Percentiles rank a stretch among this genome's conserved stretches.
Conservation (phyloP, 2,113 vertebrate genomes). For the Gymnarchus niloticus region DNA sequence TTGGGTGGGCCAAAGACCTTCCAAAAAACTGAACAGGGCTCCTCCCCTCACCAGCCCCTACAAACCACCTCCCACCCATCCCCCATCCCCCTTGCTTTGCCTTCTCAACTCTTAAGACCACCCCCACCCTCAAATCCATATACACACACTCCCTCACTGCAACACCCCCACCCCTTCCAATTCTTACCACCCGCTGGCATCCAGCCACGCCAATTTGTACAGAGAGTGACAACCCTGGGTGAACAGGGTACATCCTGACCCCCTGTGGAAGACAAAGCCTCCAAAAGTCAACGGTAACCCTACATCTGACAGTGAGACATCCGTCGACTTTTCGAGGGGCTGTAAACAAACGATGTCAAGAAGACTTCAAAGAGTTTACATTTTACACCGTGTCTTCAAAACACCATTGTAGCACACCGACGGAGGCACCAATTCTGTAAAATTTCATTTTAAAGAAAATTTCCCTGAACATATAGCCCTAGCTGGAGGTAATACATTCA, state of each 20-base stretch:
- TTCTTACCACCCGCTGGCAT: slow-evolving; percentile 45
- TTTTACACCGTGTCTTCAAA: background rate
- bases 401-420: too few species aligned
- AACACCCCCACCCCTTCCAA: slow-evolving; percentile 33
- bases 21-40: slow-evolving; percentile 65
- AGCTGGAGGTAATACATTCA: background rate
- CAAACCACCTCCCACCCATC: slow-evolving; percentile 22
- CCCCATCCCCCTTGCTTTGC: slow-evolving; percentile 20
- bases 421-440: background rate
- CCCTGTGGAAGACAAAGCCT: background rate
- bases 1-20: slow-evolving; percentile 61
- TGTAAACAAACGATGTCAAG: background rate
- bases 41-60: slow-evolving; percentile 39
- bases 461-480: too few species aligned
- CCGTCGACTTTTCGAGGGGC: background rate
- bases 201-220: slow-evolving; percentile 49
- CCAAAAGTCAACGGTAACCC: background rate
- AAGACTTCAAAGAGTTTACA: background rate
- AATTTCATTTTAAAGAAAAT: too few species aligned
- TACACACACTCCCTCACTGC: slow-evolving; percentile 27
- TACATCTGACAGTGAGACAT: background rate
- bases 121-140: slow-evolving; percentile 14
- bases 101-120: slow-evolving; percentile 3
- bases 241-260: slow-evolving; percentile 34
- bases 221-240: slow-evolving; percentile 37